Conservation (phyloP, 2,113 vertebrate species). For the Heloderma charlesbogerti region DNA sequence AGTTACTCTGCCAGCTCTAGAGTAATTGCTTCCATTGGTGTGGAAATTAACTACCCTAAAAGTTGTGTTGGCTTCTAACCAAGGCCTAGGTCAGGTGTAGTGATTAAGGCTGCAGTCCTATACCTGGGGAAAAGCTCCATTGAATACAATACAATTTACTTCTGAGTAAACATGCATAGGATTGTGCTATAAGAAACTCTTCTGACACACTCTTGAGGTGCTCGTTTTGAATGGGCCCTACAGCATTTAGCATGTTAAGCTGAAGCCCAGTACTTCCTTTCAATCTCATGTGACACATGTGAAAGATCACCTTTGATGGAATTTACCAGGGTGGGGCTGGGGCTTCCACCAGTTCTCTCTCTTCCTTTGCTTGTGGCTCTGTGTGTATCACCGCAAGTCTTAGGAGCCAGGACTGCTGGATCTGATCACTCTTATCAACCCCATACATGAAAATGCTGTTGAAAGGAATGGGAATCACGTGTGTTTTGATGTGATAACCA, state of each 20-base stretch:
- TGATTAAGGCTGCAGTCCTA: background rate
- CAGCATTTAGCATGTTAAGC: background rate
- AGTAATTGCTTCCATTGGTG: background rate
- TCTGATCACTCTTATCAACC: constrained; percentile 12
- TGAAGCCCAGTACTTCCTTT: background rate
- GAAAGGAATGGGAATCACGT: constrained; percentile 21
- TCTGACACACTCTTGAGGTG: background rate
- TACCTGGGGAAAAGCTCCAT: background rate
- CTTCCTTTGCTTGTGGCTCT: background rate
- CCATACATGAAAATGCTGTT: background rate
- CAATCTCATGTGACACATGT: background rate
- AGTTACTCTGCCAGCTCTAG: background rate
- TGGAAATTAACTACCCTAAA: background rate
- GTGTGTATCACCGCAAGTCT: background rate
- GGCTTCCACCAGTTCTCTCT: too few species aligned
- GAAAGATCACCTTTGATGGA: background rate
- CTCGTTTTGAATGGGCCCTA: background rate
- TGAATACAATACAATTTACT: background rate
- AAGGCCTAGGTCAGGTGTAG: background rate
- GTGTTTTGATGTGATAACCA: background rate
- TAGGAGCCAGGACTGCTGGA: background rate
- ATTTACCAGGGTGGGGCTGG: background rate
- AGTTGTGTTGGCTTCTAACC: background rate
- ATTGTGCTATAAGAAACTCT: background rate
- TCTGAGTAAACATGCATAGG: background rate